These are phyloP conservation scores for Clarias laeviceps DNA, from an alignment of 2,797 vertebrate genomes.

Conservation along the genomic window DNA sequence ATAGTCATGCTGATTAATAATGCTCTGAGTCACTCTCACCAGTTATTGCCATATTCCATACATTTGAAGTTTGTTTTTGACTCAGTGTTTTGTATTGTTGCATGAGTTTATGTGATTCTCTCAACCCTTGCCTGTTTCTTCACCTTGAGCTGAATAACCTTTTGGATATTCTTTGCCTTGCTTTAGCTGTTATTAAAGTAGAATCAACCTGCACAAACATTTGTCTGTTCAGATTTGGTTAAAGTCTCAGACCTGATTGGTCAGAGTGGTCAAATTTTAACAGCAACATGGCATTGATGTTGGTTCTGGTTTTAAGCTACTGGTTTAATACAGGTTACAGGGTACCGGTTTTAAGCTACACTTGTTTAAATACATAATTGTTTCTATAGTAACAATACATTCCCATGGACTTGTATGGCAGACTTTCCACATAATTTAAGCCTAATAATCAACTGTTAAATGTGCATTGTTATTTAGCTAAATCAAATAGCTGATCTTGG, in stretches of 20 bases:
- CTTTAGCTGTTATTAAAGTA: no score
- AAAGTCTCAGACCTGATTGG: background rate
- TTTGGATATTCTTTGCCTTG: no score
- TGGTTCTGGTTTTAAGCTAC: background rate
- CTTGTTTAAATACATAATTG: background rate
- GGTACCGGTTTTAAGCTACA: no score
- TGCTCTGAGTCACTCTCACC: no score
- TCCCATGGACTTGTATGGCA: background rate
- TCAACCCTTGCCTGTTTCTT: no score
- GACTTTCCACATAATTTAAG: background rate
- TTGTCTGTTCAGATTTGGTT: background rate
- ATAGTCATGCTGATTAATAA: no score
- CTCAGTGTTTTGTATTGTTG: no score
- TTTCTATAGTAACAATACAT: slow-evolving; percentile 8
- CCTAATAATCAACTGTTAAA: background rate
- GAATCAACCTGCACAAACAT: no score
- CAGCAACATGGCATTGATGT: background rate
- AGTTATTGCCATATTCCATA: no score
- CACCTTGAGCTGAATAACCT: no score
- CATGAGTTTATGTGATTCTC: no score
- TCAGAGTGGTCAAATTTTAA: background rate
- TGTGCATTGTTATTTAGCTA: background rate
- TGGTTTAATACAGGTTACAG: background rate
- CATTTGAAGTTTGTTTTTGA: no score
- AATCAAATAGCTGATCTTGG: background rate